Percentiles rank a stretch among this genome's conserved stretches.
These are phyloP conservation scores for Oryzias curvinotus DNA, from an alignment of 2,113 vertebrate species.

Conservation along the genomic window DNA sequence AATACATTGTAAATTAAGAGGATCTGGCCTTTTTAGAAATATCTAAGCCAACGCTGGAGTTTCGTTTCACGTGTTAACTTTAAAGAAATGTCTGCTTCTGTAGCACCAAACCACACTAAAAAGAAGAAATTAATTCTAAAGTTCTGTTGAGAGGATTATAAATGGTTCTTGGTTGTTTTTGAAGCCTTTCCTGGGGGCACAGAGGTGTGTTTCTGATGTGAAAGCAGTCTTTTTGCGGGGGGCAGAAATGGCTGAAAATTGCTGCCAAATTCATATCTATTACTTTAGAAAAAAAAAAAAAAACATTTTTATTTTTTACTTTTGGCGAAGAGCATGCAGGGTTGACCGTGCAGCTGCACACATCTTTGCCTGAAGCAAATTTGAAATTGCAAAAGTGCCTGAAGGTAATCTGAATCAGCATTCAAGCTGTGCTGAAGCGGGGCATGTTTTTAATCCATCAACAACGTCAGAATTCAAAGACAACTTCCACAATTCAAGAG, in stretches of 20 bases:
- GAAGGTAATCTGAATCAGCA: conserved; percentile 28
- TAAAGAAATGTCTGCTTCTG: neutral
- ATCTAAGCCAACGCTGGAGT: too few species aligned
- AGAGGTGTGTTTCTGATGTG: conserved; percentile 24
- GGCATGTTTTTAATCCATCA: conserved; percentile 35
- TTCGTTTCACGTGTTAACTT: neutral
- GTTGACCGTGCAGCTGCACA: neutral
- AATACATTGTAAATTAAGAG: too few species aligned
- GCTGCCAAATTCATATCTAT: conserved; percentile 21
- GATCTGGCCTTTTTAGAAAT: too few species aligned
- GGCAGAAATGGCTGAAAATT: conserved; percentile 24
- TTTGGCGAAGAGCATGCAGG: conserved; percentile 1
- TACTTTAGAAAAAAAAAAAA: conserved; percentile 39
- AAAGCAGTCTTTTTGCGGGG: conserved; percentile 31
- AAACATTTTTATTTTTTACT: conserved; percentile 18
- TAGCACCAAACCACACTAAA: neutral
- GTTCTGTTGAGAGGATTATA: conserved; percentile 23
- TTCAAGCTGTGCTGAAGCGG: conserved; percentile 14
- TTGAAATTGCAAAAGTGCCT: conserved; percentile 50
- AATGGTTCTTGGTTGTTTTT: conserved; percentile 11
- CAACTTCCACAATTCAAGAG: conserved; percentile 47
- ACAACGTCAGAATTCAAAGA: conserved; percentile 23
- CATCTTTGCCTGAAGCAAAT: conserved; percentile 40
- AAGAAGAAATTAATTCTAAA: conserved; percentile 10
- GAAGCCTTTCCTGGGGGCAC: conserved; percentile 15